Conservation (phyloP, 2,797 vertebrate genomes). For the Fratercula arctica region DNA sequence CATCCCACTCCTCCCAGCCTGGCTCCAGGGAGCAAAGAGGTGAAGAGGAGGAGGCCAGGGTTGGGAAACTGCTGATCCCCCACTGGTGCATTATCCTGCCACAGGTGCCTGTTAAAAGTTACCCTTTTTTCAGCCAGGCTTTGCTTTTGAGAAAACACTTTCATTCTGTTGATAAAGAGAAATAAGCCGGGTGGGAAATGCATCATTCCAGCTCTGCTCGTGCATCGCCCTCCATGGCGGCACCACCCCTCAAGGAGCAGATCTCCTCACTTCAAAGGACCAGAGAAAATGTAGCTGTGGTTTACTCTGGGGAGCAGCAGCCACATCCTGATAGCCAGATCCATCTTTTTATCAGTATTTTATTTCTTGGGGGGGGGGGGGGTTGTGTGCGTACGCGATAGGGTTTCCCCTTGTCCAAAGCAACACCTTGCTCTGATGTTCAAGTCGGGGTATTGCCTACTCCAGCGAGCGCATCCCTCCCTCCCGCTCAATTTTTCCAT, state of each 20-base stretch:
- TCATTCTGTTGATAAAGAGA: neutral
- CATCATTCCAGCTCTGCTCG: neutral
- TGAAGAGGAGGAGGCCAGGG: neutral
- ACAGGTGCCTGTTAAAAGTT: neutral
- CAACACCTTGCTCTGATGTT: neutral
- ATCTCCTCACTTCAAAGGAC: neutral
- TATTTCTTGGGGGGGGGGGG: neutral
- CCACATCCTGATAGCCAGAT: neutral
- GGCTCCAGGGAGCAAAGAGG: neutral
- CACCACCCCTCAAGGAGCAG: neutral
- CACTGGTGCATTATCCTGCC: accelerated
- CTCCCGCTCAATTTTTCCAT: neutral
- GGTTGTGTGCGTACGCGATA: no score
- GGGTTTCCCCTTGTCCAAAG: neutral
- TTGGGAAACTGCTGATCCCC: neutral
- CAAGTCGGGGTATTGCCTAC: accelerated
- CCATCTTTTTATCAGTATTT: neutral
- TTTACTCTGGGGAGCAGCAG: neutral
- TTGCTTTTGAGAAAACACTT: neutral
- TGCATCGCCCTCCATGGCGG: accelerated
- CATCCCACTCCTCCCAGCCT: neutral
- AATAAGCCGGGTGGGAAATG: neutral
- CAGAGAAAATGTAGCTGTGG: neutral
- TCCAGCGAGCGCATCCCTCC: neutral
- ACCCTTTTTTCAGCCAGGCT: neutral